Base-by-base conservation (phyloP, 2,797 vertebrate genomes). In the Forpus xanthops region DNA sequence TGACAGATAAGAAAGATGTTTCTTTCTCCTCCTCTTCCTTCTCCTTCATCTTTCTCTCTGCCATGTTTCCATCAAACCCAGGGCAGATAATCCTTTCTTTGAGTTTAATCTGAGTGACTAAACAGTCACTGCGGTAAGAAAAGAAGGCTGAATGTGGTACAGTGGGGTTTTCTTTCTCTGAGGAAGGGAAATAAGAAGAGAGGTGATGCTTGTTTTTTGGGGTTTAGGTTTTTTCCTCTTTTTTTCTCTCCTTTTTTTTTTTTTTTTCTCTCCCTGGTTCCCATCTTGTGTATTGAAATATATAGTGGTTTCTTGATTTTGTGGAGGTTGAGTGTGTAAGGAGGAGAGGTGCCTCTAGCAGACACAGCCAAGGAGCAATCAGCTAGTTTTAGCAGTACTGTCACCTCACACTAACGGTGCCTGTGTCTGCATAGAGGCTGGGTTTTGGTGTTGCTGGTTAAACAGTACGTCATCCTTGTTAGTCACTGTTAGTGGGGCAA, bases 201-300 rank as follows among this genome's bases (percentile, higher is more conserved):
- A 79, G 28, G 3, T 37, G 39, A 4, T 66, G 14, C 5, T 44
- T 52, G 23, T 11, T 27, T 47, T 15, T 24, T 10, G 9, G 23
- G 21, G 7, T 58, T 35, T 7, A 13, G n/a, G 1, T 2, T 39
- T 11, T 14, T 50, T 15, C 5, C 4, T 16, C 14, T 11, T 9
- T 19, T 15, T 19, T 25, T 9, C 5, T 4, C 13, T n/a, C 8
- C 11, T 4, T 9, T 9, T n/a, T 1, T 1, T 5, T 39, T 27
- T 25, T 33, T 12, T 10, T 9, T 16, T 1, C 5, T 45, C 12
- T 6, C 41, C 31, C 5, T 3, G 9, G 0, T 71, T 39, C 7
- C 13, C 23, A 12, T 41, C 11, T 33, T 53, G 20, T 4, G 6
- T 81, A 18, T 50, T 78, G 66, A 77, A 71, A 67, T 64, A 42